These are phyloP conservation scores for Xiphophorus maculatus DNA, from an alignment of 2,113 vertebrate genomes.

Conservation along the genomic window DNA sequence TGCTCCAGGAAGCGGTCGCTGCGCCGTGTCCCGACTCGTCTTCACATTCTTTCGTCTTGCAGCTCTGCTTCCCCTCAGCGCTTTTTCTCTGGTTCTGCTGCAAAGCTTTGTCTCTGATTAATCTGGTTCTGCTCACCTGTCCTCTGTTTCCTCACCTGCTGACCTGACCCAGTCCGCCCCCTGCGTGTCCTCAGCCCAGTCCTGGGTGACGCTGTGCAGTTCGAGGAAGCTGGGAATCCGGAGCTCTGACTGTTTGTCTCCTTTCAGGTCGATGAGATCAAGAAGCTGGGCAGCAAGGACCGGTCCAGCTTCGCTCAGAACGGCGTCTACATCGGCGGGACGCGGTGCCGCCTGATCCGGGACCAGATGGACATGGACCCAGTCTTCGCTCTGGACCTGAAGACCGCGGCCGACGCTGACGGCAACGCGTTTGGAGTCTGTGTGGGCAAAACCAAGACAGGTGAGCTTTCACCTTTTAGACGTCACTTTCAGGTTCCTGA, in stretches of 20 bases:
- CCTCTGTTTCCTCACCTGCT: too few species aligned
- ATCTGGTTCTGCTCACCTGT: too few species aligned
- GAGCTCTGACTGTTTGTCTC: not conserved
- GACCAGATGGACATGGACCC: rapidly evolving
- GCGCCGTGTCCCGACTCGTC: constrained; percentile 32
- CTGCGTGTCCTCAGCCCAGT: too few species aligned
- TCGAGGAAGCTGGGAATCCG: not conserved
- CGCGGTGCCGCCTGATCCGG: constrained; percentile 7
- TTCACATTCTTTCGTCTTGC: constrained; percentile 33
- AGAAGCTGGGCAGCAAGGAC: rapidly evolving
- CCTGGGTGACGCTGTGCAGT: not conserved
- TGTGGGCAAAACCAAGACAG: rapidly evolving
- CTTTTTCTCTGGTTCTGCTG: too few species aligned
- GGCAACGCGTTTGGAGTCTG: not conserved
- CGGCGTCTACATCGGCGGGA: rapidly evolving
- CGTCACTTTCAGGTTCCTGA: not conserved
- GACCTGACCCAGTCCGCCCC: too few species aligned
- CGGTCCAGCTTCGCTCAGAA: not conserved
- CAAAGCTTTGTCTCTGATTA: too few species aligned
- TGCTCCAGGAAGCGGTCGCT: constrained; percentile 18
- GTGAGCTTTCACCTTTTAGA: not conserved
- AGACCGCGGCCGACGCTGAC: not conserved
- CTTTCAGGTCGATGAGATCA: constrained; percentile 10
- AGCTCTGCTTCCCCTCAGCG: not conserved
- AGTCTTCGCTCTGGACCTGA: not conserved